Percentiles rank a stretch among this genome's conserved stretches.
Evolutionary conservation across 2,888 invertebrate species (phyloP).

Genomic region (Gibbula magus): DNA sequence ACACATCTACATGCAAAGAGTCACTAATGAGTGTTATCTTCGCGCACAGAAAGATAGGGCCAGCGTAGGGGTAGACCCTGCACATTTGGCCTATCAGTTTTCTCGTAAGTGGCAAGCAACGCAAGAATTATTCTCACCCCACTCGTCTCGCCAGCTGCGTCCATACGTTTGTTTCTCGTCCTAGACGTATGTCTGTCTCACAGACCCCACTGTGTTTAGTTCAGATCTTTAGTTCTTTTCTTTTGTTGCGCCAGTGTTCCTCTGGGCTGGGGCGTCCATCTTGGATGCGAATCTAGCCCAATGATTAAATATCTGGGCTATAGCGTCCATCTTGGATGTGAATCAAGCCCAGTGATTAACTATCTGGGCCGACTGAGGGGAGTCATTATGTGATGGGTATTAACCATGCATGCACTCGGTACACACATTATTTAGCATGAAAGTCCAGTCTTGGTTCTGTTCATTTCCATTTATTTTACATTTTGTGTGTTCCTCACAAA

Average conservation of each 20-base stretch:
- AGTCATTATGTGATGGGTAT: neutral
- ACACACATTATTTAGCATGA: neutral
- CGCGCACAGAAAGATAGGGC: slow-evolving; percentile 64
- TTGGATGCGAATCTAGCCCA: too few species aligned
- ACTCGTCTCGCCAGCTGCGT: neutral
- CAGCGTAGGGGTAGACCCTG: slow-evolving; percentile 55
- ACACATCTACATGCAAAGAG: slow-evolving; percentile 68
- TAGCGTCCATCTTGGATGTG: too few species aligned
- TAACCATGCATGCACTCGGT: neutral
- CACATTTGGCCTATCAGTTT: slow-evolving; percentile 69
- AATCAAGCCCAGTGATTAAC: too few species aligned
- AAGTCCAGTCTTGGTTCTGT: neutral
- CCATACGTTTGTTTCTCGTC: slow-evolving; percentile 17
- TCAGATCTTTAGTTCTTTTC: neutral
- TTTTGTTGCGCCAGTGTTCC: slow-evolving; percentile 11
- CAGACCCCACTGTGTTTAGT: neutral
- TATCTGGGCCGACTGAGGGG: neutral
- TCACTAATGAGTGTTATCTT: slow-evolving; percentile 65
- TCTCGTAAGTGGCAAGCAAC: slow-evolving; percentile 66
- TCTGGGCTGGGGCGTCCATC: neutral
- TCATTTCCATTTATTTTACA: neutral
- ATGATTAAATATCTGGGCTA: too few species aligned
- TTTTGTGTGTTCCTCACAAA: neutral
- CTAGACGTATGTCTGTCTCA: neutral
- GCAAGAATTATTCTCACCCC: neutral